phyloP scores from a whole-genome alignment of 2,797 vertebrate species.

The Sorex maritimensis region DNA sequence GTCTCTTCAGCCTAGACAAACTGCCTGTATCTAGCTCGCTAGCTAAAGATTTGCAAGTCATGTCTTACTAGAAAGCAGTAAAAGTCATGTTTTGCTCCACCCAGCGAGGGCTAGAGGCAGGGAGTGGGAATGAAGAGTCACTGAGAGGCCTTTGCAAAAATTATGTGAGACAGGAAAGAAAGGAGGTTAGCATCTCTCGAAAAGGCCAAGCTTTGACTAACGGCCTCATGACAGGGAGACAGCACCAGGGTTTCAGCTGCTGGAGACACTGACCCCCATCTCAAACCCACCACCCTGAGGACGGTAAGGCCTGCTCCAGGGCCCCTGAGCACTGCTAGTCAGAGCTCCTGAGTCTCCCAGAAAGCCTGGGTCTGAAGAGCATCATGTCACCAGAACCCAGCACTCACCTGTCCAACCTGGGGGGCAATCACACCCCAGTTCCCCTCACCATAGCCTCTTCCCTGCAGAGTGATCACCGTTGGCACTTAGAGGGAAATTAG shows the following conservation, averaged over 20 bases:
- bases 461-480: too few species aligned
- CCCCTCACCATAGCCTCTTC: too few species aligned
- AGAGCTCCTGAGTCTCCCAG: too few species aligned
- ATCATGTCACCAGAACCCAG: too few species aligned
- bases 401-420: too few species aligned
- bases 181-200: background rate
- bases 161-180: background rate
- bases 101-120: background rate
- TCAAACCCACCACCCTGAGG: too few species aligned
- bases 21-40: background rate
- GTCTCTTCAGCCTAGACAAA: background rate
- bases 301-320: too few species aligned
- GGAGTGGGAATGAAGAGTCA: background rate
- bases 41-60: background rate
- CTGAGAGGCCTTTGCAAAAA: background rate
- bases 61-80: background rate
- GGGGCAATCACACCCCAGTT: too few species aligned
- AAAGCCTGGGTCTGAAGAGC: too few species aligned
- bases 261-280: too few species aligned
- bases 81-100: conserved; percentile 42
- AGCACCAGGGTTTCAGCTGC: too few species aligned
- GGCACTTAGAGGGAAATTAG: conserved; percentile 20
- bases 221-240: background rate
- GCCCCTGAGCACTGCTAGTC: too few species aligned
- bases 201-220: conserved; percentile 21